Evolutionary conservation across 2,113 vertebrate genomes (phyloP).

Genomic region (Zosterops japonicus): DNA sequence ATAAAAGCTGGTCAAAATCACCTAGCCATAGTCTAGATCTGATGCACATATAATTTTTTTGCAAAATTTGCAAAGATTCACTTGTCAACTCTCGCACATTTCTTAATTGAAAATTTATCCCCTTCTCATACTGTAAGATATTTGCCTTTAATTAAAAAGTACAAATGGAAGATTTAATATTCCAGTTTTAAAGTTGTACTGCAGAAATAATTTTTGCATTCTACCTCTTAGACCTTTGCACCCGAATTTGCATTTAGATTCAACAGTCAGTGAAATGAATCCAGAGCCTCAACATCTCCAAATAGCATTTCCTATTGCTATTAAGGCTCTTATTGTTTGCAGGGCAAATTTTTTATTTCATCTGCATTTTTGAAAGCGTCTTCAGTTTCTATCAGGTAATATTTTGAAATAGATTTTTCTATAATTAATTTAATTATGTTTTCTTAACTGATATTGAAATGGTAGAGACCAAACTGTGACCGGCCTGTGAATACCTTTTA

Average conservation of each 20-base stretch:
- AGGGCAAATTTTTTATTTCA: not conserved
- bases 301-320: not conserved
- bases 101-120: not conserved
- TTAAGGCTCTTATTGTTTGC: not conserved
- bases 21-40: not conserved
- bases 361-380: not conserved
- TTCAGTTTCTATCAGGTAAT: not conserved
- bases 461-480: not conserved
- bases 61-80: not conserved
- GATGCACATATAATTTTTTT: not conserved
- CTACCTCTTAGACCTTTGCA: not conserved
- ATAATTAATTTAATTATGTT: not conserved
- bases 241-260: not conserved
- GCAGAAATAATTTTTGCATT: not conserved
- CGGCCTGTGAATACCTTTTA: not conserved
- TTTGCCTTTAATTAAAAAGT: not conserved
- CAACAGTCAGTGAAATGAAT: not conserved
- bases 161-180: not conserved
- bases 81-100: not conserved
- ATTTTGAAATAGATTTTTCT: not conserved
- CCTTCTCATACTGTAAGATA: not conserved
- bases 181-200: not conserved
- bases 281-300: not conserved
- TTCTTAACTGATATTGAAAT: not conserved
- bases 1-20: not conserved